Base-by-base conservation (phyloP, 2,113 vertebrate species). In the Indicator maculatus region DNA sequence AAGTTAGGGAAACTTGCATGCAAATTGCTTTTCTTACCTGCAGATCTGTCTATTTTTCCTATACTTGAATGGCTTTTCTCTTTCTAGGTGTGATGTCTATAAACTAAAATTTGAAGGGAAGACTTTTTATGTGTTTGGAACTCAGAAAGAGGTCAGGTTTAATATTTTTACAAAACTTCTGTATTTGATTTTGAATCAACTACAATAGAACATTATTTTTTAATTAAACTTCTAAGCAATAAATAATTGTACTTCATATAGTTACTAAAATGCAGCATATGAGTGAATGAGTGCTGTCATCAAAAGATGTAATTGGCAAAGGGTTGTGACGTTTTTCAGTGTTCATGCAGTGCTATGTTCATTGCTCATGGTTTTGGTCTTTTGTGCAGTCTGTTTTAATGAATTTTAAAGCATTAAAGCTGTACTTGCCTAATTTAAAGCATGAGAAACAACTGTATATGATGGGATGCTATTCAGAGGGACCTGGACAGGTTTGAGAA, bases 91-190 rank as follows among this genome's bases (percentile, higher is more conserved):
- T 63, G 99, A 99, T 96, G 99, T 99, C 93, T 99, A 98, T 98
- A 99, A 99, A 96, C 97, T 99, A 97, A 99, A 99, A 97, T 99
- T 99, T 94, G 99, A 99, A 97, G 99, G 99, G 83, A 99, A 99
- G 98, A 99, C 99, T 14, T 99, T 99, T 98, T 98, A 99, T 95
- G 98, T 99, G 89, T 99, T 99, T 93, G 99, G 98, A 93, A 95
- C 98, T 94, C 99, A 99, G 96, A 99, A 99, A 76, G 99, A 99
- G 98, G 99, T 99, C 94, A 97, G 98, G 56, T 84, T 92, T 87
- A 91, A 70, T 64, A 90, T 94, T 95, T 89, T 90, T 67, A 65
- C 12, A 61, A 9, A 45, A 66, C 11, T 91, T 47, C 28, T 58
- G 3, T 67, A 24, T 73, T 65, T 85, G 31, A 72, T 60, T 65